Evolutionary conservation across 2,888 invertebrate species (phyloP).

Genomic region (Trachelus iudaicus): DNA sequence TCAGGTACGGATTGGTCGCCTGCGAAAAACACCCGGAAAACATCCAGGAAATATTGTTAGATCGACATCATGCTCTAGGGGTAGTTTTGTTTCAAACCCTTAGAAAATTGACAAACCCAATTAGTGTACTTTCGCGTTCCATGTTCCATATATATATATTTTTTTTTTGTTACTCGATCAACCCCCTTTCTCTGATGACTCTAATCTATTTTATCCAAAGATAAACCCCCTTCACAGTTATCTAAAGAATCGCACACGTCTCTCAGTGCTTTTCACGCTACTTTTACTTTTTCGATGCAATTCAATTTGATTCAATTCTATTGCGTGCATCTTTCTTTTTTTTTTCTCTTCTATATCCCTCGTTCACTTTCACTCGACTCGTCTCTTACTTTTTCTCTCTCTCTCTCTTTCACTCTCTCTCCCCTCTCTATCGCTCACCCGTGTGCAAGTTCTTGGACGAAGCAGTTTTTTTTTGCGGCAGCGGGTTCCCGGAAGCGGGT

Average conservation of each 20-base stretch:
- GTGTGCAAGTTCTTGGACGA: conserved; percentile 9
- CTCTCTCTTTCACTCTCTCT: not conserved
- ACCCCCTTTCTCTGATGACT: conserved; percentile 16
- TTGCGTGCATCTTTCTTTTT: not conserved
- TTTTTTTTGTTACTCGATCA: not conserved
- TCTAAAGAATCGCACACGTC: not conserved
- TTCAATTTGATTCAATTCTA: not conserved
- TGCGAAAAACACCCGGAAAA: conserved; percentile 63
- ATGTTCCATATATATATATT: not conserved
- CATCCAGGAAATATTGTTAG: conserved; percentile 42
- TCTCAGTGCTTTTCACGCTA: not conserved
- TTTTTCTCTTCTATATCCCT: not conserved
- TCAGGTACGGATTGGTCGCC: conserved; percentile 93
- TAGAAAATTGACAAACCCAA: conserved; percentile 34
- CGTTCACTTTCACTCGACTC: not conserved
- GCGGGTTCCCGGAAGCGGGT: conserved; percentile 40
- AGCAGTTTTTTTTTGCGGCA: conserved; percentile 6
- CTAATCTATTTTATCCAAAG: not conserved
- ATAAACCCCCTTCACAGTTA: not conserved
- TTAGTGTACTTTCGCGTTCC: conserved; percentile 18
- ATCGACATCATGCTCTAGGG: not conserved
- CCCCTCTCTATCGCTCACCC: not conserved
- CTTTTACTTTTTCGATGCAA: not conserved
- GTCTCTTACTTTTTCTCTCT: not conserved
- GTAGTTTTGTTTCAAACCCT: too few relatives aligned